Base-by-base conservation (phyloP, 2,113 vertebrate genomes). In the Acrocephalus kingi region DNA sequence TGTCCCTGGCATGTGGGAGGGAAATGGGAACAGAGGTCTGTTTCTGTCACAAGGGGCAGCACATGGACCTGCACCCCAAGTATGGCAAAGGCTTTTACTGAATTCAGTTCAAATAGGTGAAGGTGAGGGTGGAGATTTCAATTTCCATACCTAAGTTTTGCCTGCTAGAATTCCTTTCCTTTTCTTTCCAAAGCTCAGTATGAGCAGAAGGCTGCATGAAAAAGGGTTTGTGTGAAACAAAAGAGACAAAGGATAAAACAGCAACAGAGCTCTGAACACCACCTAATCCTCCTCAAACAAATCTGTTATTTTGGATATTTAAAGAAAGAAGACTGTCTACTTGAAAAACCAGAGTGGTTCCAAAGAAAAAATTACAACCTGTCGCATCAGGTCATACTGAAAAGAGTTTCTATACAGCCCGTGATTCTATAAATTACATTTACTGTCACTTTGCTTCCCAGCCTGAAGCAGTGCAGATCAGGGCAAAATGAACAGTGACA, bases 241-340 rank as follows among this genome's bases (percentile, higher is more conserved):
- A 96, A 90, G 83, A 90, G 46, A 81, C 69, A 84, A 92, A 89
- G 25, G 77, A 67, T 77, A 86, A 90, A 79, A 58, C 56, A 77
- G 73, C 58, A 75, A 37, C 5, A 66, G 78, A 94, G 54, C 58
- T 82, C 66, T 67, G 92, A 95, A 78, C 30, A n/a, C 30, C n/a
- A 75, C 58, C 52, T 93, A 92, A 93, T 88, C 80, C 68, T 92
- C 56, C 84, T 96, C 92, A 95, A 92, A 94, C 83, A 92, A 82
- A 93, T 96, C 83, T 92, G 66, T 90, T 95, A 95, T 97, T 96
- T 94, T 78, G 54, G 64, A 56, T 95, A 92, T 96, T 96, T 94
- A 90, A 93, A 93, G 77, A 80, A 96, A 89, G 84, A 94, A 90
- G 9, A 11, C 69, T 94, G 82, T 84, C 83, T 87, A 43, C 90